These are phyloP conservation scores for Halictus rubicundus DNA, from an alignment of 1,140 invertebrate species.

Conservation along the genomic window DNA sequence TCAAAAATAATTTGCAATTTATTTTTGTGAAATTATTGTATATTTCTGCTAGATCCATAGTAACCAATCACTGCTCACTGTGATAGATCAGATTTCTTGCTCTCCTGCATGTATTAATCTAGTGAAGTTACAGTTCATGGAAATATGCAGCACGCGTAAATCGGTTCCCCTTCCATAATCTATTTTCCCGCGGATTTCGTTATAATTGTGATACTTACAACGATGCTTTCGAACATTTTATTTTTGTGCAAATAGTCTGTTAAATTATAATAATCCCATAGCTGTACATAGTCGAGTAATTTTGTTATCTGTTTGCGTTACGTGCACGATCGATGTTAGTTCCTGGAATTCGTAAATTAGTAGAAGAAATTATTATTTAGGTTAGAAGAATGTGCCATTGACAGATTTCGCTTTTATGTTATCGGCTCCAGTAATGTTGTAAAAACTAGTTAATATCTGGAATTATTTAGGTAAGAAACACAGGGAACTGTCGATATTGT, in stretches of 20 bases:
- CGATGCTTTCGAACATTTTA: background rate
- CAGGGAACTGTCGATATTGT: no score
- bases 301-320: background rate
- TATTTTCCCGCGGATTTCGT: constrained; percentile 75
- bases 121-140: background rate
- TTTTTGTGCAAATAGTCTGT: background rate
- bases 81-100: no score
- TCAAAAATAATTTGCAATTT: no score
- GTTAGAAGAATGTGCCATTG: constrained; percentile 47
- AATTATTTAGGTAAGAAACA: constrained; percentile 11
- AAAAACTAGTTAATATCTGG: background rate
- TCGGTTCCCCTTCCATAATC: constrained; percentile 22
- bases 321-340: background rate
- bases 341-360: background rate
- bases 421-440: constrained; percentile 17
- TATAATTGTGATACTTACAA: constrained; percentile 22
- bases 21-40: no score
- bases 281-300: background rate
- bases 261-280: constrained; percentile 37
- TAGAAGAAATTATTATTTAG: constrained; percentile 33
- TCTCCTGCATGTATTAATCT: background rate
- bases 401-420: constrained; percentile 40
- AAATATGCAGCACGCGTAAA: background rate
- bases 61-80: no score
- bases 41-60: no score